A percentile compares a stretch with the other conserved stretches of the same genome.
These are phyloP conservation scores for Drosophila persimilis DNA, from an alignment of 1,140 invertebrate species.

Conservation along the genomic window DNA sequence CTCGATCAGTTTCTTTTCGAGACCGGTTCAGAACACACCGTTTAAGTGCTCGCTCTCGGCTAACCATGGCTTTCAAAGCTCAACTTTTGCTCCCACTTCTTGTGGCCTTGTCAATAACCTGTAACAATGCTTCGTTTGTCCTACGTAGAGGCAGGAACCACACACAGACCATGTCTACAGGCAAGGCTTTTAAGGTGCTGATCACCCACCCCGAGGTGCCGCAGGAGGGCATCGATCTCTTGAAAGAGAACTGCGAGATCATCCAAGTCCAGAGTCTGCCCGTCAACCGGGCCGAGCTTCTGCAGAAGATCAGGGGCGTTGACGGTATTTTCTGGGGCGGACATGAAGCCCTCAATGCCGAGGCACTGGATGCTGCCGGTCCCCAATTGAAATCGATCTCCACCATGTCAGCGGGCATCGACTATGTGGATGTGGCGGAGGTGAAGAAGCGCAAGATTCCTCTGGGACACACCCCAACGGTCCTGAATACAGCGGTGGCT, in stretches of 20 bases:
- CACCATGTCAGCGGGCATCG: constrained; percentile 95
- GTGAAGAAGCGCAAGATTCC: constrained; percentile 88
- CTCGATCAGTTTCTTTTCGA: constrained; percentile 50
- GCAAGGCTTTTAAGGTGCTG: constrained; percentile 79
- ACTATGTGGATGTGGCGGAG: constrained; percentile 89
- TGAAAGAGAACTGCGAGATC: constrained; percentile 71
- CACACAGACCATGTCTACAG: constrained; percentile 57
- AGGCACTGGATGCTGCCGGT: constrained; percentile 89
- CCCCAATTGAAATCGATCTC: constrained; percentile 91
- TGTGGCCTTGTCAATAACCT: constrained; percentile 27
- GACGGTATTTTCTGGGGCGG: constrained; percentile 88
- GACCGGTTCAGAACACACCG: constrained; percentile 34
- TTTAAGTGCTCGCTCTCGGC: constrained; percentile 1
- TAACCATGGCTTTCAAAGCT: constrained; percentile 35
- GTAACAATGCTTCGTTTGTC: constrained; percentile 47
- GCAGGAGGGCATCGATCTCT: constrained; percentile 79
- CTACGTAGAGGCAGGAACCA: constrained; percentile 34
- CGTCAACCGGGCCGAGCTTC: constrained; percentile 83
- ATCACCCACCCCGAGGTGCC: constrained; percentile 83
- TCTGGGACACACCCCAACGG: constrained; percentile 94
- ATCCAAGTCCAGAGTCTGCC: constrained; percentile 64
- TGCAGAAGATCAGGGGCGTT: constrained; percentile 86
- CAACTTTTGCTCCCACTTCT: constrained; percentile 27
- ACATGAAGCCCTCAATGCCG: constrained; percentile 88
- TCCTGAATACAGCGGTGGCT: constrained; percentile 95